Evolutionary conservation across 2,797 vertebrate genomes (phyloP).

Genomic region (Chelon labrosus): DNA sequence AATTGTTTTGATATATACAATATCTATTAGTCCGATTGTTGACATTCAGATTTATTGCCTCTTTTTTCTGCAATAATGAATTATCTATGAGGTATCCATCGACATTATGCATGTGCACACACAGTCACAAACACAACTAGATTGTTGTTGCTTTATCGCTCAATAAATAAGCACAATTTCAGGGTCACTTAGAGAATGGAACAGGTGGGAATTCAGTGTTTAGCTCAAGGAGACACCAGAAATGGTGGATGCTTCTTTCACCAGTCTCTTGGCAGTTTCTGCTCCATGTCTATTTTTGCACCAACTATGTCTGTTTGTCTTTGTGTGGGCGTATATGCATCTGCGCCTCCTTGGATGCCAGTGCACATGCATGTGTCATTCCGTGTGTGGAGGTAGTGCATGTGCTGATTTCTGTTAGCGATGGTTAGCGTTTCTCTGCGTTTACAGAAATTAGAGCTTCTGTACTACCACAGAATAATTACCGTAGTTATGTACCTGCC

Average conservation of each 20-base stretch:
- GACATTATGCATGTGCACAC: background rate
- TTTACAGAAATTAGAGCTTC: constrained; percentile 56
- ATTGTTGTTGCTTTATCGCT: background rate
- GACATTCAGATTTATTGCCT: too few species aligned
- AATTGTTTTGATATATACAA: too few species aligned
- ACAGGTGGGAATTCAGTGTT: constrained; percentile 7
- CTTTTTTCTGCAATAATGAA: too few species aligned
- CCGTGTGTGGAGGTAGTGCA: constrained; percentile 5
- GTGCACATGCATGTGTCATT: constrained; percentile 15
- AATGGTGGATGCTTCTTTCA: constrained; percentile 13
- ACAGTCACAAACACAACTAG: background rate
- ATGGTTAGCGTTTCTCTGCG: constrained; percentile 23
- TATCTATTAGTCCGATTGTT: too few species aligned
- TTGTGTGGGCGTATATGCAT: constrained; percentile 43
- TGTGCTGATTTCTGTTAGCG: constrained; percentile 9
- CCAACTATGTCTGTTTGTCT: constrained; percentile 28
- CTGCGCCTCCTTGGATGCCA: constrained; percentile 37
- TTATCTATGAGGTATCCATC: too few species aligned
- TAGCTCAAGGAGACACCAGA: constrained; percentile 4
- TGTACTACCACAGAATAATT: constrained; percentile 64
- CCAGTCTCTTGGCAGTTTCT: constrained; percentile 18
- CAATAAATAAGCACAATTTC: background rate
- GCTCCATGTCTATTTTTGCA: constrained; percentile 34
- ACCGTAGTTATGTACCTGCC: constrained; percentile 73
- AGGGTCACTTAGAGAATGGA: constrained; percentile 21